These are phyloP conservation scores for Gymnosoma rotundatum DNA, from an alignment of 2,888 invertebrate genomes.

Conservation along the genomic window DNA sequence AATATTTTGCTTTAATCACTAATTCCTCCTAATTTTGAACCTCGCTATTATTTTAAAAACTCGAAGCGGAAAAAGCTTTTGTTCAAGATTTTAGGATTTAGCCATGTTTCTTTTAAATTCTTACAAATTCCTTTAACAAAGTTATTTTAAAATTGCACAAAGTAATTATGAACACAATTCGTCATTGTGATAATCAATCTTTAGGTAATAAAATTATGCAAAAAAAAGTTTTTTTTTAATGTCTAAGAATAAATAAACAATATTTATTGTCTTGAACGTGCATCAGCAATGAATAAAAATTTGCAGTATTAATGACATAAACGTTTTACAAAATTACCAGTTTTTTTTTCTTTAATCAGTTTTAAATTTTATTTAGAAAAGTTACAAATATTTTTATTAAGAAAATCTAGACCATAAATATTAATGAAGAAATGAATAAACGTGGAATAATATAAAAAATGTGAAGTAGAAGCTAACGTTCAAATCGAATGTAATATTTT, in stretches of 20 bases:
- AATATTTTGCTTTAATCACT: too few species aligned
- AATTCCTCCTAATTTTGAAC: too few species aligned
- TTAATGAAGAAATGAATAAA: constrained; percentile 27
- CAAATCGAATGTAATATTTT: neutral
- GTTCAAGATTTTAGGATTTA: too few species aligned
- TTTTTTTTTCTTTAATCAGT: neutral
- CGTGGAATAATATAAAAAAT: neutral
- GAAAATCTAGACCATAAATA: constrained; percentile 47
- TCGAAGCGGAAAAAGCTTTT: too few species aligned
- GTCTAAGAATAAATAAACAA: too few species aligned
- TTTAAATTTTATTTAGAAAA: constrained; percentile 25
- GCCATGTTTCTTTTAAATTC: neutral
- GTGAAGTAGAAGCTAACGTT: neutral
- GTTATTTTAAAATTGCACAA: constrained; percentile 1
- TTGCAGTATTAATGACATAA: constrained; percentile 25
- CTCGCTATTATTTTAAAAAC: too few species aligned
- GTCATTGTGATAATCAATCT: constrained; percentile 42
- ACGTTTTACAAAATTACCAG: constrained; percentile 5
- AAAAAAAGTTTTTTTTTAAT: constrained; percentile 18
- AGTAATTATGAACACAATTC: neutral
- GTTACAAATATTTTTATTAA: constrained; percentile 7
- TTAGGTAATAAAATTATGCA: constrained; percentile 29
- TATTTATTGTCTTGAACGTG: neutral
- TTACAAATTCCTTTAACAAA: neutral
- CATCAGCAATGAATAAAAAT: neutral